A percentile compares a stretch with the other conserved stretches of the same genome.
Evolutionary conservation across 30 jellyfish, hydroid and myxozoan species (phyloP).

Genomic region (Cassiopea andromeda): DNA sequence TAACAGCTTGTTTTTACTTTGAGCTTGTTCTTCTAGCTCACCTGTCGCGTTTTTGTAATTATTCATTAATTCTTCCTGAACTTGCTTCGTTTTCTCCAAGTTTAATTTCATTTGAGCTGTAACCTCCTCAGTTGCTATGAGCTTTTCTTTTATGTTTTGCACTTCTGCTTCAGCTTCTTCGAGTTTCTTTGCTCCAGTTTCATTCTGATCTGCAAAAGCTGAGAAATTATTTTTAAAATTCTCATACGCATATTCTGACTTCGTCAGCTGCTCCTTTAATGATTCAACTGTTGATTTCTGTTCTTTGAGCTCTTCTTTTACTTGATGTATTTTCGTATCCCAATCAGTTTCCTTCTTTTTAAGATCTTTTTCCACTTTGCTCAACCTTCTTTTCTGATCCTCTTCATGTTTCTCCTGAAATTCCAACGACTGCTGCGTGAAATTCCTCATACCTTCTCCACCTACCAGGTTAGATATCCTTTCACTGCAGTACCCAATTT

Average conservation of each 20-base stretch:
- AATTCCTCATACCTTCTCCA: not conserved
- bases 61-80: not conserved
- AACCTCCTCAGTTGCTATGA: not conserved
- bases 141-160: not conserved
- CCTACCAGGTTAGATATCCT: not conserved
- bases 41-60: constrained; percentile 1
- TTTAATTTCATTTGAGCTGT: not conserved
- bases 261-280: not conserved
- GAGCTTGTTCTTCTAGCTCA: constrained; percentile 7
- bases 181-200: not conserved
- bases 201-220: not conserved
- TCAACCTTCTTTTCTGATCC: not conserved
- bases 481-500: not conserved
- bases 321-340: not conserved
- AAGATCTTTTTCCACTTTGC: not conserved
- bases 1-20: not conserved
- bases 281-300: not conserved
- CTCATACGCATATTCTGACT: not conserved
- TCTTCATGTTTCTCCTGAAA: not conserved
- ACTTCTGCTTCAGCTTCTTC: not conserved
- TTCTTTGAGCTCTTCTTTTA: not conserved
- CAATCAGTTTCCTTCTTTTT: not conserved
- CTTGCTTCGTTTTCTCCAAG: not conserved
- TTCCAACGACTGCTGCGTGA: not conserved
- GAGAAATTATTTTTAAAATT: not conserved